Percentiles rank a stretch among this genome's conserved stretches.
phyloP scores from a whole-genome alignment of 2,113 vertebrate genomes.

The Sitta europaea region DNA sequence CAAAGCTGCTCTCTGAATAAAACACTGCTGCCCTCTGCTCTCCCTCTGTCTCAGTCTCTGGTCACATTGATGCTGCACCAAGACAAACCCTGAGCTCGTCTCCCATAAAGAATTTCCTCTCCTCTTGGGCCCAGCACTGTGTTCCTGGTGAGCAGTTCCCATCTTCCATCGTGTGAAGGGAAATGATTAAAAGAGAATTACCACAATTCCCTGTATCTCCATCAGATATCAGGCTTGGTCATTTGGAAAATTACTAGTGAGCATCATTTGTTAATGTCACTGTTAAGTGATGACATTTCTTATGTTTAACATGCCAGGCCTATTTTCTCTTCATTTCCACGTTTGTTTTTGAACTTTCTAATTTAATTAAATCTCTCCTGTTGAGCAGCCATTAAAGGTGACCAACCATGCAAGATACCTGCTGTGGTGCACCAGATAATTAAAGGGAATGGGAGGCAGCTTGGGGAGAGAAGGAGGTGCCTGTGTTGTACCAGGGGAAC shows the following conservation, averaged over 20 bases:
- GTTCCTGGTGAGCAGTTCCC: not conserved
- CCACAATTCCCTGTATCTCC: slow-evolving; percentile 58
- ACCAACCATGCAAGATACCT: slow-evolving; percentile 62
- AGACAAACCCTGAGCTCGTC: not conserved
- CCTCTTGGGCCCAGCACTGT: not conserved
- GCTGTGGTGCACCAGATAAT: slow-evolving; percentile 68
- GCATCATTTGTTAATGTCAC: slow-evolving; percentile 78
- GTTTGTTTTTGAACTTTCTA: slow-evolving; percentile 57
- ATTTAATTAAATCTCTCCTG: slow-evolving; percentile 80
- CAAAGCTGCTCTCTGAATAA: not conserved
- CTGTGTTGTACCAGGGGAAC: not conserved
- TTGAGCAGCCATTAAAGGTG: slow-evolving; percentile 71
- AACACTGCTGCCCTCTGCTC: not conserved
- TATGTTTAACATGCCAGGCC: slow-evolving; percentile 47
- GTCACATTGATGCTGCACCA: not conserved
- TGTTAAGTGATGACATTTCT: slow-evolving; percentile 47
- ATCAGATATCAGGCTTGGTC: slow-evolving; percentile 64
- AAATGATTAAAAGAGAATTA: slow-evolving; percentile 62
- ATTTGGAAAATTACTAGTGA: slow-evolving; percentile 78
- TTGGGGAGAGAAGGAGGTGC: not conserved
- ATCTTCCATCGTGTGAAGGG: not conserved
- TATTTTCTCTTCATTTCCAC: slow-evolving; percentile 37
- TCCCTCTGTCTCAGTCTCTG: not conserved
- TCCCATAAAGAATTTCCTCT: not conserved
- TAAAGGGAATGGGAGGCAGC: slow-evolving; percentile 15